Percentiles rank a stretch among this genome's conserved stretches.
These are phyloP conservation scores for Periophthalmus modestus DNA, from an alignment of 2,113 vertebrate genomes.

Conservation along the genomic window DNA sequence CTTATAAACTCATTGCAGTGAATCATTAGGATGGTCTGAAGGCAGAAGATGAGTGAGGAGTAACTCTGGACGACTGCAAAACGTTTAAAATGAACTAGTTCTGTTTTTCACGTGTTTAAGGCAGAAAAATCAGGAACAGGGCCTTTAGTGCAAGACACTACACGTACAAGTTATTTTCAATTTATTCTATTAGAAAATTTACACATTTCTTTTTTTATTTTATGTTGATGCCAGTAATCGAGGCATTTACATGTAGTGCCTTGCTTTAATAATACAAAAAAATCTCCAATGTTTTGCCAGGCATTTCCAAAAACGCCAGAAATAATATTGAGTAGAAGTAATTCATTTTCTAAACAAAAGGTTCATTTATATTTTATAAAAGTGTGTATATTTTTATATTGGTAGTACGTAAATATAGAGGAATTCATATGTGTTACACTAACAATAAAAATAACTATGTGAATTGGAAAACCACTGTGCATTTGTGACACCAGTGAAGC, in stretches of 20 bases:
- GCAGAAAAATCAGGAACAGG: no score
- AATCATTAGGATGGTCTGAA: no score
- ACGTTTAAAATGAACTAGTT: no score
- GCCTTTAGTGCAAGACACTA: background rate
- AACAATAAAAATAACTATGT: conserved; percentile 32
- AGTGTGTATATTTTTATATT: conserved; percentile 24
- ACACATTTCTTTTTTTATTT: background rate
- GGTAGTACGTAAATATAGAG: conserved; percentile 42
- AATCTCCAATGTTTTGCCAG: background rate
- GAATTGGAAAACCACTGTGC: conserved; percentile 13
- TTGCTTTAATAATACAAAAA: background rate
- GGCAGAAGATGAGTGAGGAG: no score
- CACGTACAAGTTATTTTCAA: background rate
- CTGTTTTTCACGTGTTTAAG: no score
- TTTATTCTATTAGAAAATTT: background rate
- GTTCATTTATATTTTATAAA: conserved; percentile 1
- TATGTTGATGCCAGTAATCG: background rate
- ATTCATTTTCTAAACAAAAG: background rate
- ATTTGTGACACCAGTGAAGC: conserved; percentile 21
- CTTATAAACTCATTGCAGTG: no score
- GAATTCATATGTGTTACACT: conserved; percentile 35
- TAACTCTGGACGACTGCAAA: no score
- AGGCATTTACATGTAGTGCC: background rate
- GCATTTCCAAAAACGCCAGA: background rate
- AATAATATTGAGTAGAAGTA: background rate